These are phyloP conservation scores for Leptocoma aspasia DNA, from an alignment of 2,113 vertebrate species.

Conservation along the genomic window DNA sequence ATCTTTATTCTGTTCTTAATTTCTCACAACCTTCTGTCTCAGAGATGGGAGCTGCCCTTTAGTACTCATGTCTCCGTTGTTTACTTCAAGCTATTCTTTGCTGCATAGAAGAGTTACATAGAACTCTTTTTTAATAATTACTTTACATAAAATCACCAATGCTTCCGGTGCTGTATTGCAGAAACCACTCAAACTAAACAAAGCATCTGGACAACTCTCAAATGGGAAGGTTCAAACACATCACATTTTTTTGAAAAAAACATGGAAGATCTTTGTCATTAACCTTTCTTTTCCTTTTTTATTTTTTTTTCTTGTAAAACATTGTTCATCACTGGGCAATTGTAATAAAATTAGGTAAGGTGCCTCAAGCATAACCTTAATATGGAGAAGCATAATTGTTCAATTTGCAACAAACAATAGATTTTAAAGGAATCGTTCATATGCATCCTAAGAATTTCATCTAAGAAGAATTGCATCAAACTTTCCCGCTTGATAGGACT, in stretches of 20 bases:
- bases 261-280: not conserved
- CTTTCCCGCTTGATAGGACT: not conserved
- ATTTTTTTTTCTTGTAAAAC: not conserved
- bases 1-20: not conserved
- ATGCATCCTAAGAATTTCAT: not conserved
- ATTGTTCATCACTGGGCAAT: not conserved
- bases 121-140: not conserved
- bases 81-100: not conserved
- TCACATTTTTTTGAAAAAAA: not conserved
- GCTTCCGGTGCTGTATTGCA: not conserved
- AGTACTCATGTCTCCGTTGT: not conserved
- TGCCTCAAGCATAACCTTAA: not conserved
- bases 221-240: not conserved
- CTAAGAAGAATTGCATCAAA: not conserved
- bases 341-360: not conserved
- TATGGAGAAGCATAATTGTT: not conserved
- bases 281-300: not conserved
- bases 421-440: not conserved
- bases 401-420: not conserved
- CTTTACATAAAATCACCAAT: not conserved
- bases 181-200: not conserved
- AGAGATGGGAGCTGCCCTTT: not conserved
- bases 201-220: not conserved
- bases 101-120: not conserved
- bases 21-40: not conserved